phyloP scores from a whole-genome alignment of 1,140 invertebrate species.

The Bursaphelenchus mucronatus region DNA sequence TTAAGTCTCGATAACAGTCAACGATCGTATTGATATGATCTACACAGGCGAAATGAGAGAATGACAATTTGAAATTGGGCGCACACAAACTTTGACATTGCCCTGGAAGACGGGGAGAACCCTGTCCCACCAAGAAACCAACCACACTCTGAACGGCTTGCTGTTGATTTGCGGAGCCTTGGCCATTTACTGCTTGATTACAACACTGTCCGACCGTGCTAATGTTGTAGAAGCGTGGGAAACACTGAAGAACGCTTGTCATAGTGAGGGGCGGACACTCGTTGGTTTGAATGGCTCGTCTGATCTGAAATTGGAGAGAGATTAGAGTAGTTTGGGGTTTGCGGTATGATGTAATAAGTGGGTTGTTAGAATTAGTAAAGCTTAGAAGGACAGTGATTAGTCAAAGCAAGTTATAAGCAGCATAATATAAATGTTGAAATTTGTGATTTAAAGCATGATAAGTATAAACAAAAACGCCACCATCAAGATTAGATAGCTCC shows the following conservation, averaged over 20 bases:
- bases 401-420: neutral
- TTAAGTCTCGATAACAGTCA: conserved; percentile 40
- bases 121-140: neutral
- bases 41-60: conserved; percentile 37
- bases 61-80: conserved; percentile 39
- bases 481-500: neutral
- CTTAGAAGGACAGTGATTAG: neutral
- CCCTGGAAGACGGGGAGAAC: conserved; percentile 14
- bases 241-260: conserved; percentile 39
- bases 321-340: neutral
- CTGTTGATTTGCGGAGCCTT: conserved; percentile 4
- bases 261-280: conserved; percentile 28
- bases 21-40: conserved; percentile 44
- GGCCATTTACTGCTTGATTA: conserved; percentile 8
- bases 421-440: neutral
- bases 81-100: conserved; percentile 32
- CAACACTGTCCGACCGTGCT: conserved; percentile 30
- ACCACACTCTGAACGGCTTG: neutral
- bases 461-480: neutral
- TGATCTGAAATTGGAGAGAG: conserved; percentile 22
- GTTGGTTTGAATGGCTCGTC: conserved; percentile 28
- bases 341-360: neutral
- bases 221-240: conserved; percentile 43
- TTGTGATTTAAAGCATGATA: neutral
- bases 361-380: neutral